Percentiles rank a stretch among this genome's conserved stretches.
Conservation (phyloP, 2,113 vertebrate species). For the Anoplopoma fimbria region DNA sequence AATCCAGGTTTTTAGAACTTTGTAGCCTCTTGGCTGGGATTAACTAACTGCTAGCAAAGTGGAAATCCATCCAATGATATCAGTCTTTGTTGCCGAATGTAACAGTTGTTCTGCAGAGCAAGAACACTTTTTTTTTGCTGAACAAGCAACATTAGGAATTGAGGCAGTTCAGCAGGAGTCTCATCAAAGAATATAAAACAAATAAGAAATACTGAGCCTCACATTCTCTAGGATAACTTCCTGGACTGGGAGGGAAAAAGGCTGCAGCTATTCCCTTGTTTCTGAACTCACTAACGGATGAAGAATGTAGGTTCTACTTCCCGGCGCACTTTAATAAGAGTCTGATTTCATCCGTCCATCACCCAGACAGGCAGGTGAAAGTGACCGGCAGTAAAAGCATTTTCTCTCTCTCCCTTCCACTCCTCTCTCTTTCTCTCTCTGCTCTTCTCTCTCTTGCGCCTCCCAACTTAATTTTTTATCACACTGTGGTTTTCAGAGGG, state of each 20-base stretch:
- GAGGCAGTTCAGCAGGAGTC: conserved; percentile 21
- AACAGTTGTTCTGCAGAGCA: conserved; percentile 21
- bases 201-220: conserved; percentile 12
- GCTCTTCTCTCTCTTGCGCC: conserved; percentile 15
- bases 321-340: conserved; percentile 45
- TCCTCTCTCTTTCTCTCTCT: background rate
- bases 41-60: conserved; percentile 42
- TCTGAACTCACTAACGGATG: conserved; percentile 24
- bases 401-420: conserved; percentile 23
- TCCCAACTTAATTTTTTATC: conserved; percentile 69
- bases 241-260: background rate
- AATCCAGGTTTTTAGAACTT: conserved; percentile 30
- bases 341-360: conserved; percentile 69
- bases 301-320: conserved; percentile 43
- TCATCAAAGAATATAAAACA: conserved; percentile 28
- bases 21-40: conserved; percentile 40
- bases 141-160: conserved; percentile 4
- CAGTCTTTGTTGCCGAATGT: conserved; percentile 33
- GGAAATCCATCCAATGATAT: conserved; percentile 32
- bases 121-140: conserved; percentile 19
- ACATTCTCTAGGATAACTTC: conserved; percentile 31
- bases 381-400: conserved; percentile 65
- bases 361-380: conserved; percentile 69
- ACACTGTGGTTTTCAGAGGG: conserved; percentile 43
- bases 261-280: conserved; percentile 20